These are phyloP conservation scores for Poeciliopsis presidionis DNA, from an alignment of 2,797 vertebrate species.

Conservation along the genomic window DNA sequence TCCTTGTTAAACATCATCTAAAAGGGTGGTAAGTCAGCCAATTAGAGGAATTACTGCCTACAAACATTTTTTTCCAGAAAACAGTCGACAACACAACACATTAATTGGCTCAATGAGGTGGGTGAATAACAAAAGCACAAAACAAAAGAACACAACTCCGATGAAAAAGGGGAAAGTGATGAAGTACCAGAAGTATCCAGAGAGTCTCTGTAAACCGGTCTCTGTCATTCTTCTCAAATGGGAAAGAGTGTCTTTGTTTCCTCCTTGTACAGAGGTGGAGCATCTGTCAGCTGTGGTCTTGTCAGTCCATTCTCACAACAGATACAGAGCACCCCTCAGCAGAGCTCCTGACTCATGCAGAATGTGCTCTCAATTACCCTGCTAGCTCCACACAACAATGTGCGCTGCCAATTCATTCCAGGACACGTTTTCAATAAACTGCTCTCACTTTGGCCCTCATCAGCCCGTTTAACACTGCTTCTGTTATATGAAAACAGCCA, in stretches of 20 bases:
- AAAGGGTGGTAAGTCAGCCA: neutral
- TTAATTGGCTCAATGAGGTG: constrained; percentile 9
- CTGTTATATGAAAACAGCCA: constrained; percentile 35
- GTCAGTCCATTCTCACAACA: constrained; percentile 47
- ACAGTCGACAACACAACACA: neutral
- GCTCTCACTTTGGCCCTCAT: constrained; percentile 42
- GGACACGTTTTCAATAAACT: constrained; percentile 39
- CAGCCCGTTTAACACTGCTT: constrained; percentile 21
- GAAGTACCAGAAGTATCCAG: constrained; percentile 19
- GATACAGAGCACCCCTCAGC: constrained; percentile 55
- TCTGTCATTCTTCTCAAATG: constrained; percentile 59
- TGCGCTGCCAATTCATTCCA: constrained; percentile 58
- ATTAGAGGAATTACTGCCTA: neutral
- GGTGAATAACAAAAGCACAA: constrained; percentile 7
- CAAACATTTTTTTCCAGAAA: neutral
- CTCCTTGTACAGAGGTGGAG: constrained; percentile 50
- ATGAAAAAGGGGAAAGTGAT: constrained; percentile 13
- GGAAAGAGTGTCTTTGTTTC: constrained; percentile 65
- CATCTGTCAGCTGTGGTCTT: constrained; percentile 47
- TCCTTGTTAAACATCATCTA: neutral
- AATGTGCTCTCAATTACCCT: constrained; percentile 78
- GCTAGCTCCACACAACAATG: constrained; percentile 57
- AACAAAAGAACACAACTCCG: constrained; percentile 16
- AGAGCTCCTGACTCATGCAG: constrained; percentile 69
- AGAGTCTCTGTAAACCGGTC: constrained; percentile 52